Evolutionary conservation across 2,113 vertebrate species (phyloP).

Genomic region (Aptenodytes patagonicus): DNA sequence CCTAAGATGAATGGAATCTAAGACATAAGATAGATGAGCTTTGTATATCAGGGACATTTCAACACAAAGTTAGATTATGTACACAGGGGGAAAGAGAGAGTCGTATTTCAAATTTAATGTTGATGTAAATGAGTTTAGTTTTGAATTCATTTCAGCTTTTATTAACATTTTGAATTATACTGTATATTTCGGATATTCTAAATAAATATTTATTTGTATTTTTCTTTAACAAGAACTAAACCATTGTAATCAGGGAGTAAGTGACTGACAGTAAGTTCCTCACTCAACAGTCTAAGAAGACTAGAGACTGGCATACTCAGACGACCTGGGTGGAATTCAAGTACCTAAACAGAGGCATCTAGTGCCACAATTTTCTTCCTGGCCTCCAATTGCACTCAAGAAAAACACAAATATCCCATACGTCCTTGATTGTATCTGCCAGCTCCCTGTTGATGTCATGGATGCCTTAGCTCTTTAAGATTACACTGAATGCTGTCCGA

Average conservation of each 20-base stretch:
- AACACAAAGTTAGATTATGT: background rate
- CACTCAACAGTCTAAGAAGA: background rate
- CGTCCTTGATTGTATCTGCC: background rate
- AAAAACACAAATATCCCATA: background rate
- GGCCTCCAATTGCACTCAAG: background rate
- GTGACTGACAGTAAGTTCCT: background rate
- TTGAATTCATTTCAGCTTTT: background rate
- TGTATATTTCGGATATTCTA: background rate
- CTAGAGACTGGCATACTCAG: background rate
- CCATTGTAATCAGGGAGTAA: background rate
- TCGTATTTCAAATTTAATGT: background rate
- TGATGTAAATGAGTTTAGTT: background rate
- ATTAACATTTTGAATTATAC: background rate
- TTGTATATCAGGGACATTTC: background rate
- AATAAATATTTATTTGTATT: background rate
- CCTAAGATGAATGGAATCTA: background rate
- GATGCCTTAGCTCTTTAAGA: background rate
- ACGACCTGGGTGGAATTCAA: background rate
- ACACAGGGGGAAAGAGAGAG: background rate
- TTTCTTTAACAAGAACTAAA: background rate
- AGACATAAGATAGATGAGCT: background rate
- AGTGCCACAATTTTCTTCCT: background rate
- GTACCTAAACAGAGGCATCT: background rate
- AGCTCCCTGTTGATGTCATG: background rate
- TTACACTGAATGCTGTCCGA: background rate